Evolutionary conservation across 1,140 invertebrate species (phyloP).

Genomic region (Kradibia gibbosae): DNA sequence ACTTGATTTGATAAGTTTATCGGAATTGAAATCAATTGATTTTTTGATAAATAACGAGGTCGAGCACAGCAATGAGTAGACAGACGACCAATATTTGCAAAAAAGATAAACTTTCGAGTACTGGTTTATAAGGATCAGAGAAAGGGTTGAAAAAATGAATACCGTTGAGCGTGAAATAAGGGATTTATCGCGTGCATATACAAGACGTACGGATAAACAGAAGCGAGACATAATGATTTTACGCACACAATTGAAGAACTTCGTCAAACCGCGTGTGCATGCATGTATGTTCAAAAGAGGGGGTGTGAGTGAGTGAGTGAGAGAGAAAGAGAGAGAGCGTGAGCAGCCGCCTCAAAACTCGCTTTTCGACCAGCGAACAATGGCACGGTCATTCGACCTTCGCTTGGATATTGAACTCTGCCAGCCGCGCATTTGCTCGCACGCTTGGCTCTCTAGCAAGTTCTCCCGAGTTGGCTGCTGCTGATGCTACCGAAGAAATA

Average conservation of each 20-base stretch:
- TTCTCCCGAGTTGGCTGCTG: not conserved
- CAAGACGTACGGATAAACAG: no score
- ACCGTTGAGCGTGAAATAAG: not conserved
- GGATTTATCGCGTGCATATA: not conserved
- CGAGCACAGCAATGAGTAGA: no score
- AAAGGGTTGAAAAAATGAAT: not conserved
- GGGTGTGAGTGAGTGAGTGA: not conserved
- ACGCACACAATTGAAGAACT: no score
- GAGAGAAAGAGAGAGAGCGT: not conserved
- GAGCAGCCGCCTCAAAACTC: constrained; percentile 28
- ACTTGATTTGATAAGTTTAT: not conserved
- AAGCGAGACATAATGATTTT: no score
- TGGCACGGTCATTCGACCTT: constrained; percentile 61
- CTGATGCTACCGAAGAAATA: not conserved
- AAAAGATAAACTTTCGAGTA: no score
- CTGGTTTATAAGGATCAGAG: no score
- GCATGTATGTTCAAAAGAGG: not conserved
- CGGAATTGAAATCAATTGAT: not conserved
- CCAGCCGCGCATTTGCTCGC: constrained; percentile 26
- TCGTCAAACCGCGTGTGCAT: not conserved
- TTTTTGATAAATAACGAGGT: not conserved
- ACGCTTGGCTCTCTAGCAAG: not conserved
- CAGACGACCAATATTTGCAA: no score
- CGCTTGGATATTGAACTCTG: constrained; percentile 66
- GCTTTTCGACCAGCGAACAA: constrained; percentile 54